phyloP scores from a whole-genome alignment of 2,113 vertebrate genomes.

The Hirundichthys speculiger region DNA sequence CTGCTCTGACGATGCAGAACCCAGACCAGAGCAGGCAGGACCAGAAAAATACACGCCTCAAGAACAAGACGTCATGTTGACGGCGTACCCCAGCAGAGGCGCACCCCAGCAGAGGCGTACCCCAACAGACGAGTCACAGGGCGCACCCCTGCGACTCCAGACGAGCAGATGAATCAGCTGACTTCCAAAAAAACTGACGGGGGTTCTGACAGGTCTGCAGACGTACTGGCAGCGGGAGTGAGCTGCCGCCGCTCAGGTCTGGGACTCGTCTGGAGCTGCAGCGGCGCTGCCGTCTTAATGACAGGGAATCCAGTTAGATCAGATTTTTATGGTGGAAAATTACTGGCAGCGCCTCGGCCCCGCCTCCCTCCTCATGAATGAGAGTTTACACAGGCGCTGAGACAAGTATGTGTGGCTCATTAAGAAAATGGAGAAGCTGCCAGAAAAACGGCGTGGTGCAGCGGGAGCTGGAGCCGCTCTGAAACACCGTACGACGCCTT shows the following conservation, averaged over 20 bases:
- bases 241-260: background rate
- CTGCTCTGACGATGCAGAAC: no score
- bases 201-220: no score
- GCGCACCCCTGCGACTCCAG: no score
- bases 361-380: slow-evolving; percentile 60
- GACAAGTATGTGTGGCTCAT: slow-evolving; percentile 47
- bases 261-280: slow-evolving; percentile 45
- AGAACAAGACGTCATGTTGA: no score
- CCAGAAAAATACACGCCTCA: no score
- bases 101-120: no score
- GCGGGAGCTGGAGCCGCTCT: background rate
- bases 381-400: slow-evolving; percentile 65
- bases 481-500: slow-evolving; percentile 8
- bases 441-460: background rate
- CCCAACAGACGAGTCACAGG: background rate
- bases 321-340: slow-evolving; percentile 63
- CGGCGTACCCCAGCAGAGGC: no score
- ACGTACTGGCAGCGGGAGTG: background rate
- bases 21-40: no score
- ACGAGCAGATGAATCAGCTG: no score
- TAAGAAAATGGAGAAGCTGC: slow-evolving; percentile 33
- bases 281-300: slow-evolving; percentile 32
- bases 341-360: slow-evolving; percentile 50
- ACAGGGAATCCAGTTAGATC: slow-evolving; percentile 57
- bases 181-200: no score